Conservation (phyloP, 2,797 vertebrate species). For the Nothura maculosa region DNA sequence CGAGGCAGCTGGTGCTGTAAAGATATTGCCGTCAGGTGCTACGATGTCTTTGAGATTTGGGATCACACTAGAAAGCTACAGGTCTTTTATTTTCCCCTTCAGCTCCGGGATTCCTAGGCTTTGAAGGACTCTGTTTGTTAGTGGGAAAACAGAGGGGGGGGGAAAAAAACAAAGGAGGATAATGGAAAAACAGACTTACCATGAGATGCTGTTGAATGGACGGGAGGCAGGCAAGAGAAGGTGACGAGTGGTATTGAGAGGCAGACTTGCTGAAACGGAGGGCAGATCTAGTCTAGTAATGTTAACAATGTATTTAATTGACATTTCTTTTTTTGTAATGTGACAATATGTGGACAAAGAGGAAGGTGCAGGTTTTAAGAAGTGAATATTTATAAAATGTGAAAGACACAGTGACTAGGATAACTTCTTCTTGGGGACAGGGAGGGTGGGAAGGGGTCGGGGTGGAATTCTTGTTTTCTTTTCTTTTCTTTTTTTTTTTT, state of each 20-base stretch:
- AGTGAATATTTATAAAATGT: slow-evolving; percentile 91
- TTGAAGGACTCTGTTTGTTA: slow-evolving; percentile 77
- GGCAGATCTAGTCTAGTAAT: slow-evolving; percentile 87
- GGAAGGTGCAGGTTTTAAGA: slow-evolving; percentile 84
- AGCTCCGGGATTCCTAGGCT: slow-evolving; percentile 81
- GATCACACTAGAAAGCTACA: slow-evolving; percentile 78
- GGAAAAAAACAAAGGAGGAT: neutral
- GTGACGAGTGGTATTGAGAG: slow-evolving; percentile 71
- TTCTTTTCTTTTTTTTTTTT: slow-evolving; percentile 1
- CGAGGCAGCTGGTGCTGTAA: slow-evolving; percentile 86
- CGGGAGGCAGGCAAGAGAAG: slow-evolving; percentile 76
- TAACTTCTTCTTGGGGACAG: slow-evolving; percentile 79
- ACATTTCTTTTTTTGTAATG: slow-evolving; percentile 90
- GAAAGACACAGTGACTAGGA: slow-evolving; percentile 85
- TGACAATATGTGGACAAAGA: slow-evolving; percentile 86
- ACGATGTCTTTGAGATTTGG: slow-evolving; percentile 77
- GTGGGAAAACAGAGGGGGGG: slow-evolving; percentile 29
- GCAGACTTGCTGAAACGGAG: slow-evolving; percentile 77
- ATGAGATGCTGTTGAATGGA: slow-evolving; percentile 52
- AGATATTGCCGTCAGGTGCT: slow-evolving; percentile 84
- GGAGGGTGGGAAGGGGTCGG: slow-evolving; percentile 65
- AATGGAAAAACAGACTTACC: slow-evolving; percentile 32
- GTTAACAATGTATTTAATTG: slow-evolving; percentile 90
- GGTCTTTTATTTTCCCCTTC: slow-evolving; percentile 66
- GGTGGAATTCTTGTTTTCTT: slow-evolving; percentile 70